A percentile compares a stretch with the other conserved stretches of the same genome.
phyloP scores from a whole-genome alignment of 1,140 invertebrate genomes.

The Tribolium castaneum region DNA sequence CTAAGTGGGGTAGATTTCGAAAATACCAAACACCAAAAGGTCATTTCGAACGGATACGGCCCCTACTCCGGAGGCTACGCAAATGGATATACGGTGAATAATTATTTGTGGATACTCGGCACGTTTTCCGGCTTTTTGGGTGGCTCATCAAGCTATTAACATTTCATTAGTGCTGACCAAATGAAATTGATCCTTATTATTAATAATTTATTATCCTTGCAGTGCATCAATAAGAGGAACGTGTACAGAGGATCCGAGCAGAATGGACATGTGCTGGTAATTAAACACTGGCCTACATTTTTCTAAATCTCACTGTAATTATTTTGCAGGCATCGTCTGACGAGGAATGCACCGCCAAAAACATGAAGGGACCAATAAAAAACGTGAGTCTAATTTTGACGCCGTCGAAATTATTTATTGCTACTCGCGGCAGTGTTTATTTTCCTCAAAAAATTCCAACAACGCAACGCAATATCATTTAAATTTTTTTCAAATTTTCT shows the following conservation, averaged over 20 bases:
- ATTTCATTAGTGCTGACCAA: conserved; percentile 28
- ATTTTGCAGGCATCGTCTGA: conserved; percentile 43
- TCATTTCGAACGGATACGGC: conserved; percentile 15
- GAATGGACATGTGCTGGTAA: conserved; percentile 46
- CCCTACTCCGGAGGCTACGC: conserved; percentile 17
- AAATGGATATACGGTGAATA: conserved; percentile 39
- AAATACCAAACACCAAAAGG: conserved; percentile 39
- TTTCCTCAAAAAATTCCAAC: not conserved
- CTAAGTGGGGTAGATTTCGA: conserved; percentile 47
- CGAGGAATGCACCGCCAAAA: conserved; percentile 38
- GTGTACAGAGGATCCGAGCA: not conserved
- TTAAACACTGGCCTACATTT: conserved; percentile 19
- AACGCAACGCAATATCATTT: not conserved
- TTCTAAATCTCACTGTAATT: not conserved
- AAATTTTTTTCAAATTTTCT: not conserved
- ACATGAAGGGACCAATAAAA: conserved; percentile 23
- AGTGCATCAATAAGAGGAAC: conserved; percentile 1
- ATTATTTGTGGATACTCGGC: not conserved
- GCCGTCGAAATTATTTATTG: conserved; percentile 34
- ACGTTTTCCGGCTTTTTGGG: conserved; percentile 20
- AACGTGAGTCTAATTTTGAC: conserved; percentile 40
- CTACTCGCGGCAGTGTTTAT: not conserved
- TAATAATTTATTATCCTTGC: conserved; percentile 16
- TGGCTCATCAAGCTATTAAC: conserved; percentile 23
- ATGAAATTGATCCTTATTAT: conserved; percentile 24